phyloP scores from a whole-genome alignment of 1,140 invertebrate species.

The Papilio polytes region DNA sequence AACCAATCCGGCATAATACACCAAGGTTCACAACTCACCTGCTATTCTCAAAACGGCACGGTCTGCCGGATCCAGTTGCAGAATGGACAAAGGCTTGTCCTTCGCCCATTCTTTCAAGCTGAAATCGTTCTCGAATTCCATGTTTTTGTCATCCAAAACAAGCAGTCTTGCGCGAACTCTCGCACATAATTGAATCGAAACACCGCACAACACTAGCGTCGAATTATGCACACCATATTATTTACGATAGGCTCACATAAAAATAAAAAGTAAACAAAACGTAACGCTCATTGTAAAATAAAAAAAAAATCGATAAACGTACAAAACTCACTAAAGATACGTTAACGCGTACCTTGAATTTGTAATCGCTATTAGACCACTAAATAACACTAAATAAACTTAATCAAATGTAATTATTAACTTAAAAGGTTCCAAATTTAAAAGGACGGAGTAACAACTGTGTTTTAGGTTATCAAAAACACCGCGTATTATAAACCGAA shows the following conservation, averaged over 20 bases:
- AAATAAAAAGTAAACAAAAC: slow-evolving; percentile 80
- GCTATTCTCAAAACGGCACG: slow-evolving; percentile 97
- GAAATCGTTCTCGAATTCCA: slow-evolving; percentile 93
- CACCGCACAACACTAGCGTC: slow-evolving; percentile 71
- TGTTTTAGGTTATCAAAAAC: slow-evolving; percentile 75
- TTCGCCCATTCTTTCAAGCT: slow-evolving; percentile 97
- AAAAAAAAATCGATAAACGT: slow-evolving; percentile 80
- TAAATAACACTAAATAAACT: slow-evolving; percentile 61
- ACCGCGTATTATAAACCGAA: slow-evolving; percentile 72
- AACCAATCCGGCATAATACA: background rate
- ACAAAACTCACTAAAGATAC: slow-evolving; percentile 72
- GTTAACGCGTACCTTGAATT: slow-evolving; percentile 66
- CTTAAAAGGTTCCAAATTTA: slow-evolving; percentile 60
- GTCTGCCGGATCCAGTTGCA: slow-evolving; percentile 97
- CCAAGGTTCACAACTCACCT: slow-evolving; percentile 86
- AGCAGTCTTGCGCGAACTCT: slow-evolving; percentile 77
- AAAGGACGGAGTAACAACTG: slow-evolving; percentile 70
- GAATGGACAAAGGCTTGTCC: slow-evolving; percentile 97
- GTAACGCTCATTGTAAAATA: slow-evolving; percentile 79
- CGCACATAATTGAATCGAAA: slow-evolving; percentile 81
- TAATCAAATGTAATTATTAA: slow-evolving; percentile 59
- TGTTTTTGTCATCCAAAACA: slow-evolving; percentile 84
- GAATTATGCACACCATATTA: slow-evolving; percentile 68
- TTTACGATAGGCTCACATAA: slow-evolving; percentile 65
- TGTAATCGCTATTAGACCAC: slow-evolving; percentile 58